phyloP scores from a whole-genome alignment of 1,140 invertebrate species.

The Mesaphorura yosii region DNA sequence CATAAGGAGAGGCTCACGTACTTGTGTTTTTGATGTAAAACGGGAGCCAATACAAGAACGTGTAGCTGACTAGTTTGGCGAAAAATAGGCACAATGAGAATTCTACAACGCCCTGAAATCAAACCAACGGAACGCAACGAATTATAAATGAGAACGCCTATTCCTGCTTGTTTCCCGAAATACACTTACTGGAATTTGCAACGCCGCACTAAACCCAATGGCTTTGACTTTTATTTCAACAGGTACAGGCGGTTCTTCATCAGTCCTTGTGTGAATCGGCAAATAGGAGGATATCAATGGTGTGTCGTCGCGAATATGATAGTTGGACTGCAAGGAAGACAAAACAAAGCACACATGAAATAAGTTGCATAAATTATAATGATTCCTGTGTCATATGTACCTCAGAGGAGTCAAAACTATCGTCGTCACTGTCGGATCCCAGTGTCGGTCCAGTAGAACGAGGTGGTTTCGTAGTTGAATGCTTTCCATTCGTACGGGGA shows the following conservation, averaged over 20 bases:
- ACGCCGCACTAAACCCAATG: conserved; percentile 63
- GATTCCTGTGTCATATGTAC: no score
- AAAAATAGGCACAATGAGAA: conserved; percentile 91
- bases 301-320: conserved; percentile 21
- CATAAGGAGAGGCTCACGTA: no score
- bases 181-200: conserved; percentile 58
- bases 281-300: conserved; percentile 22
- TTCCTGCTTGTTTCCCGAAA: background rate
- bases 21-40: no score
- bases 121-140: conserved; percentile 22
- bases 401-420: conserved; percentile 13
- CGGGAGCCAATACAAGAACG: conserved; percentile 93
- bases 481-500: background rate
- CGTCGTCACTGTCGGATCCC: conserved; percentile 4
- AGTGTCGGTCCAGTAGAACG: background rate
- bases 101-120: conserved; percentile 70
- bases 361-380: background rate
- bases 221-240: conserved; percentile 41
- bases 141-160: no score
- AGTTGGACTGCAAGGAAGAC: conserved; percentile 3
- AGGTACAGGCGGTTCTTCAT: background rate
- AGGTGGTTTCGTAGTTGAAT: background rate
- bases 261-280: background rate
- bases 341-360: background rate
- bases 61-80: conserved; percentile 94